Evolutionary conservation across 1,140 invertebrate species (phyloP), one percentile per base, ranked within the genome.

Genomic region (Platyura marginata): DNA sequence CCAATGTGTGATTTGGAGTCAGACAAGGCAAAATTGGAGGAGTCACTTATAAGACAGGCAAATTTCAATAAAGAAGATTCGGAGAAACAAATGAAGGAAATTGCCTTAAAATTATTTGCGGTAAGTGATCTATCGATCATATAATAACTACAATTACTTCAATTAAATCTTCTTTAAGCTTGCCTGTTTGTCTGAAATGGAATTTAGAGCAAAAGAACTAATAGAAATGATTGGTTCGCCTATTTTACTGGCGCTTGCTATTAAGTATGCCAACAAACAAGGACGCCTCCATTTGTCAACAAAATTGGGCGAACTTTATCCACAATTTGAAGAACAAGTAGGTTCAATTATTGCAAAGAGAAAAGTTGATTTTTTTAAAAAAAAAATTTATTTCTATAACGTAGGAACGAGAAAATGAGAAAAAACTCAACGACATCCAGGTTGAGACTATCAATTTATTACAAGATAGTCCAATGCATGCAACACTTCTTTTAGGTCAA

Each of bases 91-190:
- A 69, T 73, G 4, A 75, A 80, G 47, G 79, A 90, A 57, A 71
- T 76, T n/a, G 71, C 90, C 21, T 72, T 95, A 46, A 90, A 89
- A 64, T 59, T 93, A 18, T 93, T 96, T 69, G 87, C 86, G 16
- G 83, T 89, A 65, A 73, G 66, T 65, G 49, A 43, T 38, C 43
- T 32, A 40, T 21, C 47, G 15, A n/a, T 44, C 13, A 9, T 18
- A 38, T 1, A 36, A 38, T 15, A 18, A 18, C 46, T 41, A 38
- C 38, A 23, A n/a, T 21, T 25, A 20, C 16, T 16, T 37, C 6
- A 21, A 16, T 29, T 46, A 21, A 35, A 21, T 40, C 41, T n/a
- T 32, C 55, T 68, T 65, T 23, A 58, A 89, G 84, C 61, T 88
- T 25, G 79, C 87, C 1, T 88, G 81, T 53, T 72, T 77, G 48